A percentile compares a stretch with the other conserved stretches of the same genome.
These are phyloP conservation scores for Trachelipus rathkii DNA, from an alignment of 1,140 invertebrate genomes.

Conservation along the genomic window DNA sequence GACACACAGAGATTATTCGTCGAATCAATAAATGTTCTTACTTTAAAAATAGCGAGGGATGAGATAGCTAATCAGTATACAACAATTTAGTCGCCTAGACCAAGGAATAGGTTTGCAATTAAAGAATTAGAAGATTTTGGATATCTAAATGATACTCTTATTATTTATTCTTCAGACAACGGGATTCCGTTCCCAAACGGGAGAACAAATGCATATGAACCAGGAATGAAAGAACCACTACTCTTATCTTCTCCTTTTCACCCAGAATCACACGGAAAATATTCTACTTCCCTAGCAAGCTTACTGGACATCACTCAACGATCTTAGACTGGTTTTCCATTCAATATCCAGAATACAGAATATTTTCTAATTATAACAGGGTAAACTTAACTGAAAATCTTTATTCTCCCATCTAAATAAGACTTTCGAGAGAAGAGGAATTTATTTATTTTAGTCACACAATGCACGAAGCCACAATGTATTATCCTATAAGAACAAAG, in stretches of 20 bases:
- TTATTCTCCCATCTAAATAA: slow-evolving; percentile 65
- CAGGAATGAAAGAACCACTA: slow-evolving; percentile 73
- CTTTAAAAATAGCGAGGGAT: slow-evolving; percentile 66
- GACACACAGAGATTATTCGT: slow-evolving; percentile 70
- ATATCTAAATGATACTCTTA: slow-evolving; percentile 67
- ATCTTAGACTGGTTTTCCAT: slow-evolving; percentile 77
- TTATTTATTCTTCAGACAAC: slow-evolving; percentile 88
- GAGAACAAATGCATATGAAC: slow-evolving; percentile 83
- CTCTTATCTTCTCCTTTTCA: slow-evolving; percentile 71
- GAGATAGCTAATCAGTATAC: slow-evolving; percentile 87
- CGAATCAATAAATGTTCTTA: slow-evolving; percentile 75
- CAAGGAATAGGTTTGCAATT: slow-evolving; percentile 82
- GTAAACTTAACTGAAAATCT: slow-evolving; percentile 63
- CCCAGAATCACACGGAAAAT: slow-evolving; percentile 53
- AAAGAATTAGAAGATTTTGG: slow-evolving; percentile 70
- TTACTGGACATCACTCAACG: slow-evolving; percentile 75
- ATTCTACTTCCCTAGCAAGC: slow-evolving; percentile 61
- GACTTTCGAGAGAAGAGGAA: background rate
- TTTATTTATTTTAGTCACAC: slow-evolving; percentile 77
- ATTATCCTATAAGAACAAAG: slow-evolving; percentile 85
- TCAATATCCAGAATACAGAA: slow-evolving; percentile 51
- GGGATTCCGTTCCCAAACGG: slow-evolving; percentile 84
- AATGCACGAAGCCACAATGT: slow-evolving; percentile 89
- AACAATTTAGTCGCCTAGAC: slow-evolving; percentile 83
- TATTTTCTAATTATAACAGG: slow-evolving; percentile 47